phyloP scores from a whole-genome alignment of 2,113 vertebrate species.

The Aegithalos caudatus region DNA sequence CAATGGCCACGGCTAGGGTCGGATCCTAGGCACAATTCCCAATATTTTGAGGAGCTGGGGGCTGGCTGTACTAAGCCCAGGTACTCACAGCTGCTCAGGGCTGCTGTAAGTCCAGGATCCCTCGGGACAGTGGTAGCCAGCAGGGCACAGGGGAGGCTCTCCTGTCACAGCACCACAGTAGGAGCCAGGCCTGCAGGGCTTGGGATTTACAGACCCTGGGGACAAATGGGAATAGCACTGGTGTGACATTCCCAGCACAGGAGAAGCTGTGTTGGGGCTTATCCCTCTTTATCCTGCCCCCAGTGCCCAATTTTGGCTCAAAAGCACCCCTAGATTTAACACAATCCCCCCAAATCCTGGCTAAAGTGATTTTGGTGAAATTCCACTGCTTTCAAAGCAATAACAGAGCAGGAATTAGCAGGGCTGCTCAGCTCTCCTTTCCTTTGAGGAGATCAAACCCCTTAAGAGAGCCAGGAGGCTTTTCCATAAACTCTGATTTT shows the following conservation, averaged over 20 bases:
- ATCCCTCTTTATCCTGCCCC: neutral
- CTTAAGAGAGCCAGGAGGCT: neutral
- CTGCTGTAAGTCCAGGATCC: constrained; percentile 79
- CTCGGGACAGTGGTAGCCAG: constrained; percentile 84
- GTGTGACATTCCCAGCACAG: neutral
- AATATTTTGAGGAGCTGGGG: neutral
- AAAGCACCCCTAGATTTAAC: neutral
- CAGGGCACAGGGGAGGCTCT: constrained; percentile 78
- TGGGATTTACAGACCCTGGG: constrained; percentile 82
- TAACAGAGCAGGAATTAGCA: neutral
- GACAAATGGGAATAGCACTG: rapidly evolving
- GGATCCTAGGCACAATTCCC: neutral
- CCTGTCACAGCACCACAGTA: constrained; percentile 81
- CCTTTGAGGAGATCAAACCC: neutral
- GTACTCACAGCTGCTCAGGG: constrained; percentile 82
- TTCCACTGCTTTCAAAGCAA: neutral
- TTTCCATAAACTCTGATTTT: neutral
- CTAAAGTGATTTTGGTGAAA: neutral
- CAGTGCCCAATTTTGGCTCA: neutral
- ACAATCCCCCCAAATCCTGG: neutral
- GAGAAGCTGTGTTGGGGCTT: neutral
- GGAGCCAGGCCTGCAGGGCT: constrained; percentile 79
- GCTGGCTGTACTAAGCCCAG: neutral
- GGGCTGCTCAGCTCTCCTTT: neutral
- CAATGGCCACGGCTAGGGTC: rapidly evolving